Evolutionary conservation across 1,140 invertebrate genomes (phyloP).

Genomic region (Liolophura sinensis): DNA sequence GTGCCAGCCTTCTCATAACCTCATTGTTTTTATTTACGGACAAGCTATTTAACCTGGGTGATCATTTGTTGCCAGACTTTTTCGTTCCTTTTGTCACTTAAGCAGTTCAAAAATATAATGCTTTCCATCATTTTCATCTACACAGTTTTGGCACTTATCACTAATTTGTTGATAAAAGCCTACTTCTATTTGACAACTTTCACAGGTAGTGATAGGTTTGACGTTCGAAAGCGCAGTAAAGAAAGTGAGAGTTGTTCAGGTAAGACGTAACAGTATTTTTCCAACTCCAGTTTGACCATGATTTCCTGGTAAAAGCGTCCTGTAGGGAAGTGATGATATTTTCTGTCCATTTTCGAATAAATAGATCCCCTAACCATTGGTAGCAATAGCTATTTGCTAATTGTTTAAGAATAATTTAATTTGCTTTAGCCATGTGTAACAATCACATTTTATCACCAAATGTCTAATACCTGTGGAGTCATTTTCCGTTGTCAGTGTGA

Average conservation of each 20-base stretch:
- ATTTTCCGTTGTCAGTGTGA: no score
- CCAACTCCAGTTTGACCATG: background rate
- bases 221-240: constrained; percentile 7
- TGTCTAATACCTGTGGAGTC: no score
- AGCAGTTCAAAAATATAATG: constrained; percentile 12
- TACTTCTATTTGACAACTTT: constrained; percentile 7
- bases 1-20: no score
- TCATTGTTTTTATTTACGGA: no score
- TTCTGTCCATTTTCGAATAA: constrained; percentile 5
- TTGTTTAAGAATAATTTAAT: no score
- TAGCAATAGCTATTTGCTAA: no score
- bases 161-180: no score
- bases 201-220: constrained; percentile 5
- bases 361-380: background rate
- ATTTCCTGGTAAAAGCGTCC: background rate
- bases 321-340: background rate
- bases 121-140: constrained; percentile 12
- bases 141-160: background rate
- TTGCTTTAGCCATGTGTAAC: no score
- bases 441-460: no score
- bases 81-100: background rate
- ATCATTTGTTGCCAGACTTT: no score
- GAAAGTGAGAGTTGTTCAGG: constrained; percentile 3
- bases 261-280: constrained; percentile 2
- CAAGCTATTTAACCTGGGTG: no score